Evolutionary conservation across 2,888 invertebrate genomes (phyloP), one percentile per base, ranked within the genome.

Genomic region (Oscheius sp.): DNA sequence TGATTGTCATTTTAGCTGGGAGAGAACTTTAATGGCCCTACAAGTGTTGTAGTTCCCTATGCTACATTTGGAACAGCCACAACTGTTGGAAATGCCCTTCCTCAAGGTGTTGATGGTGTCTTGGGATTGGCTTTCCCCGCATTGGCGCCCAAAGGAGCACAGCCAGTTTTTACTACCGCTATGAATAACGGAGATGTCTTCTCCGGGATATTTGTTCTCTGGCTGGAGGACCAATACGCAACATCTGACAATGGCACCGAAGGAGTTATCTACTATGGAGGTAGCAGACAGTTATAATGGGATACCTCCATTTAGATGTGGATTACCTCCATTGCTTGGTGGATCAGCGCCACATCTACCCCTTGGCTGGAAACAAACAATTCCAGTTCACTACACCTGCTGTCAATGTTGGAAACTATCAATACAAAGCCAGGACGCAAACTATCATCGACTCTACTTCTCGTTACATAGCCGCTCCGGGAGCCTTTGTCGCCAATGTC

Each of bases 231-330:
- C 49, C 68, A 69, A 41, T 56, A 49, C n/a, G 46, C 46, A 3
- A 73, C 68, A 6, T 16, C 12, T 21, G 73, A 73, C 46, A 68
- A 68, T n/a, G 73, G 73, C 49, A 68, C 68, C 18, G 58, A 52
- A 1, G 73, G 73, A 49, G 69, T 69, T 7, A 69, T 73, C 46
- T 73, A 69, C n/a, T 73, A 69, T 18, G 73, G 73, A 73, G 43
- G 72, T 64, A 9, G 35, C 35, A n/a, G 13, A 66, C 53, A 23
- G 43, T 13, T 18, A 1, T 63, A 46, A 21, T 49, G 3, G 29
- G 23, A 27, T 6, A 66, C 21, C 3, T 6, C 35, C 9, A 27
- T 71, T 63, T 29, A 72, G 72, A 72, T 25, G n/a, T 53, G 1
- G 72, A 72, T 29, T 16, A 13, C 5, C 46, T 72, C 9, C 72